Base-by-base conservation (phyloP, 2,797 vertebrate genomes). In the Clangula hyemalis region DNA sequence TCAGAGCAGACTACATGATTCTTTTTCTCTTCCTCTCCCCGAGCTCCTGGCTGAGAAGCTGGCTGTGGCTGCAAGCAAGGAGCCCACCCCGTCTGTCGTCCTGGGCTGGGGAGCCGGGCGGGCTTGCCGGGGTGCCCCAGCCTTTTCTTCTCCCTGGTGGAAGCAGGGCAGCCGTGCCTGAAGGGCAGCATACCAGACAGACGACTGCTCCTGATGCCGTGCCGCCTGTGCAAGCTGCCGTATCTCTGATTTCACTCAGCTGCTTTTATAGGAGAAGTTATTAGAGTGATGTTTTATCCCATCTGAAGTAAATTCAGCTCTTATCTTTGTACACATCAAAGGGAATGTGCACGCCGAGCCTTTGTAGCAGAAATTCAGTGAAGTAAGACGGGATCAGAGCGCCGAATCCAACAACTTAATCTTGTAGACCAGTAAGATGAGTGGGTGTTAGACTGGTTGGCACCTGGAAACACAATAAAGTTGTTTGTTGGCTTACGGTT, bases 321-420 rank as follows among this genome's bases (percentile, higher is more conserved):
- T 89, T 91, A 94, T 75, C 93, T 93, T 92, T 45, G 28, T 45
- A 30, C 57, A 65, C 69, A 69, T 94, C 93, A 83, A 68, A 93
- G 69, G 77, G 41, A 16, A 39, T 87, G 58, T 78, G 66, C 84
- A 87, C 69, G 77, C 20, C 17, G 57, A 83, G 69, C 41, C 83
- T 90, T 90, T 93, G 87, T 69, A 84, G 62, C n/a, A 94, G 58
- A 87, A 93, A 68, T 18, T 87, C 60, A 76, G 60, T 72, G 68
- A 69, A 51, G 38, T 83, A 38, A 79, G 57, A 80, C 0, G 4
- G 49, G 36, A 77, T 89, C 57, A 80, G 57, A 77, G 39, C 82
- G 47, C 61, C 0, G 22, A 90, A 90, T 93, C 45, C 51, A 89
- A 13, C 75, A 78, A 13, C 61, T 85, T 85, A 30, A 72, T 94